A percentile compares a stretch with the other conserved stretches of the same genome.
phyloP scores from a whole-genome alignment of 2,113 vertebrate genomes.

The Herpailurus yagouaroundi region DNA sequence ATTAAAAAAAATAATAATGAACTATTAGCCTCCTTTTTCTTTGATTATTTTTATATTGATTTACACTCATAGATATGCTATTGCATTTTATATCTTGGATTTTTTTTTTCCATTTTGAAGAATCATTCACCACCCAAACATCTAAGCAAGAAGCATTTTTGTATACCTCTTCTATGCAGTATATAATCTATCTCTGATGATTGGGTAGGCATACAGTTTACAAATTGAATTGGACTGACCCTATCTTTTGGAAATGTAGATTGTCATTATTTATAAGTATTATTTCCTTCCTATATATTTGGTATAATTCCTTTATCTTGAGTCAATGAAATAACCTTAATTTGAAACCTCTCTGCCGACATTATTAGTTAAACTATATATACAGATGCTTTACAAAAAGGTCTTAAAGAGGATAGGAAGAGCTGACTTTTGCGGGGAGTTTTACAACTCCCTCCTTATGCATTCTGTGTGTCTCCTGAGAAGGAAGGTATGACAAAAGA shows the following conservation, averaged over 20 bases:
- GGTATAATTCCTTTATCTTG: background rate
- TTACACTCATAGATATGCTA: background rate
- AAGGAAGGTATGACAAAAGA: background rate
- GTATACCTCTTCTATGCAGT: accelerated
- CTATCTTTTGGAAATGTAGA: background rate
- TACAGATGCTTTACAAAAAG: background rate
- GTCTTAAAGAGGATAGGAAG: background rate
- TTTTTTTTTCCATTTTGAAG: conserved; percentile 2
- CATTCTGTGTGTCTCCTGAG: background rate
- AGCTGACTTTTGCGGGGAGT: background rate
- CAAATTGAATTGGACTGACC: background rate
- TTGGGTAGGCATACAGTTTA: background rate
- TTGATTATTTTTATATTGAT: background rate
- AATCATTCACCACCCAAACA: background rate
- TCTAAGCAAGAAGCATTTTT: background rate
- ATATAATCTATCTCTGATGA: background rate
- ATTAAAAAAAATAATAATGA: background rate
- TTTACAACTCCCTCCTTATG: background rate
- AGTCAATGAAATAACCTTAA: conserved; percentile 31
- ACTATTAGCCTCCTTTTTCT: background rate
- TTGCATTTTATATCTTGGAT: background rate
- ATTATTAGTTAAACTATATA: background rate
- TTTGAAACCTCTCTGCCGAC: background rate
- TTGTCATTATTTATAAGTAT: background rate
- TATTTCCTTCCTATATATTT: background rate